Conservation (phyloP, 1,140 invertebrate species). For the Diprion similis region DNA sequence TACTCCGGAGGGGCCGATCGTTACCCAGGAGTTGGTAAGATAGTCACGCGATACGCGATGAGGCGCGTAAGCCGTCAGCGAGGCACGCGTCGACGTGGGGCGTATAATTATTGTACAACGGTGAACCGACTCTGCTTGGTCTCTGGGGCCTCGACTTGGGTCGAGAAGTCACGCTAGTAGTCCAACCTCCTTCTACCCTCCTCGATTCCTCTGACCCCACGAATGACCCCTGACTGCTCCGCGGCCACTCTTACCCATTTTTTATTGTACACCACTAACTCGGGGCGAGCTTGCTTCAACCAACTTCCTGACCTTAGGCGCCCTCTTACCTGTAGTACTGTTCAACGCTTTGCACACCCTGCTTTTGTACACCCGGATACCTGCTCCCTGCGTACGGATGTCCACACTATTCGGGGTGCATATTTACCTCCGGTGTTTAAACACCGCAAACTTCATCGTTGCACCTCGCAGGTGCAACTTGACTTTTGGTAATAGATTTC, state of each 20-base stretch:
- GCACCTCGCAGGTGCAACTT: too few relatives aligned
- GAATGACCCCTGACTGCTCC: neutral
- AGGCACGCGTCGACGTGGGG: slow-evolving; percentile 52
- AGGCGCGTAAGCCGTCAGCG: slow-evolving; percentile 44
- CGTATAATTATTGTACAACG: slow-evolving; percentile 51
- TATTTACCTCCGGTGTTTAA: too few relatives aligned
- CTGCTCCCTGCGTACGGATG: too few relatives aligned
- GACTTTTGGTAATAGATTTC: too few relatives aligned
- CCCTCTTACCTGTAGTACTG: too few relatives aligned
- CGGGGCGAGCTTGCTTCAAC: neutral
- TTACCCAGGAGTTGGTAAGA: slow-evolving; percentile 42
- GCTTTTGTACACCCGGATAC: too few relatives aligned
- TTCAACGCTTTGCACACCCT: too few relatives aligned
- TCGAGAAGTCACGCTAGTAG: slow-evolving; percentile 52
- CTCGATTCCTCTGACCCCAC: slow-evolving; percentile 32
- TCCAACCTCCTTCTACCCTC: slow-evolving; percentile 19
- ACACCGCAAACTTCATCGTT: too few relatives aligned
- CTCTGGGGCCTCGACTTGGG: slow-evolving; percentile 31
- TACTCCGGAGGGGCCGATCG: slow-evolving; percentile 22
- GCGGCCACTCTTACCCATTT: neutral
- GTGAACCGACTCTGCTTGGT: slow-evolving; percentile 10
- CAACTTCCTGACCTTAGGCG: neutral
- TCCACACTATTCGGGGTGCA: too few relatives aligned
- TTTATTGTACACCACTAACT: neutral
- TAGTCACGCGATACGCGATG: slow-evolving; percentile 53